Evolutionary conservation across 2,797 vertebrate species (phyloP).

Genomic region (Lepidocolaptes lacrymiger): DNA sequence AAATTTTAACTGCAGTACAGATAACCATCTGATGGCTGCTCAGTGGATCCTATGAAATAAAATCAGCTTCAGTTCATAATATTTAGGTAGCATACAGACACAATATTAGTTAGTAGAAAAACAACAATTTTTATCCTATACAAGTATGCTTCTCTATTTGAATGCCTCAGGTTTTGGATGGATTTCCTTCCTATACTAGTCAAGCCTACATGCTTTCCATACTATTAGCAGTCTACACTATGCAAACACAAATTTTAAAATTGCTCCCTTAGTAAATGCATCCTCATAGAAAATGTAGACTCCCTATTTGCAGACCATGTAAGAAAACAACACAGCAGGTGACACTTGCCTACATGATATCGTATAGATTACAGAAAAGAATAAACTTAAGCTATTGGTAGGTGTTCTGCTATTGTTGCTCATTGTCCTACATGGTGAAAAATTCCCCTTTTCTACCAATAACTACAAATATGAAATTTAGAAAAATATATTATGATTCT

Average conservation of each 20-base stretch:
- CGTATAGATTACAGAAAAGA: neutral
- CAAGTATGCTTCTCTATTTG: neutral
- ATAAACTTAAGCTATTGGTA: neutral
- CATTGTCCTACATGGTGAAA: neutral
- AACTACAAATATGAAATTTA: neutral
- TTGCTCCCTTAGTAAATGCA: neutral
- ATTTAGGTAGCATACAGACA: neutral
- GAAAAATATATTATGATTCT: neutral
- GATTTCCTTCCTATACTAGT: neutral
- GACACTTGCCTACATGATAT: neutral
- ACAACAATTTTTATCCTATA: neutral
- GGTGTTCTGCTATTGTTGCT: neutral
- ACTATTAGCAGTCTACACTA: neutral
- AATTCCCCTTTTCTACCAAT: neutral
- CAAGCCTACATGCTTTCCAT: neutral
- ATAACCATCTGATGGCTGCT: conserved; percentile 39
- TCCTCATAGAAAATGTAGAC: neutral
- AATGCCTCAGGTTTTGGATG: neutral
- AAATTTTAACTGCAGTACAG: conserved; percentile 45
- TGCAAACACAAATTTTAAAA: neutral
- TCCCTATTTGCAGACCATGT: neutral
- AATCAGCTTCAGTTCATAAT: conserved; percentile 3
- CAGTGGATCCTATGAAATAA: neutral
- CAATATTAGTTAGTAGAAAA: neutral
- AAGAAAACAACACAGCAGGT: neutral